phyloP scores from a whole-genome alignment of 2,797 vertebrate genomes.

The Kryptolebias ocellatus region DNA sequence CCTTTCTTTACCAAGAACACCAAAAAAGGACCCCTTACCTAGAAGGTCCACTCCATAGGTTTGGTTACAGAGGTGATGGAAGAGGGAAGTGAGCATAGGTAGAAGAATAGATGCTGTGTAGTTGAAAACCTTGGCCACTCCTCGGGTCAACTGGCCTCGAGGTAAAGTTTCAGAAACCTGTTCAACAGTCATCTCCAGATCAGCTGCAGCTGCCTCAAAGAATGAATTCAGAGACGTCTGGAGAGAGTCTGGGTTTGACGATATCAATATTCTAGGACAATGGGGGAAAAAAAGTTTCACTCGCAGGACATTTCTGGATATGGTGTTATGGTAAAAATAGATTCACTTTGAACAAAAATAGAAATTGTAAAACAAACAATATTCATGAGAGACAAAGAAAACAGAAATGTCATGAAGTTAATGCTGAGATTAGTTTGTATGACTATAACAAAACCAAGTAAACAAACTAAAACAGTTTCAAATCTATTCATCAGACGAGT shows the following conservation, averaged over 20 bases:
- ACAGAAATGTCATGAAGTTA: not conserved
- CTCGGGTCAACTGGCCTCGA: constrained; percentile 82
- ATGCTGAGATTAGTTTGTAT: not conserved
- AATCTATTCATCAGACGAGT: constrained; percentile 26
- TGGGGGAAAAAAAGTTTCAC: not conserved
- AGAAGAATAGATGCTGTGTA: constrained; percentile 89
- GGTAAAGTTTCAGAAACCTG: constrained; percentile 83
- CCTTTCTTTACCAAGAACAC: not conserved
- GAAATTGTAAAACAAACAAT: too few relatives aligned
- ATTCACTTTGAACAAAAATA: not conserved
- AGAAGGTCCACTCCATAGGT: constrained; percentile 88
- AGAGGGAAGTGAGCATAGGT: constrained; percentile 90
- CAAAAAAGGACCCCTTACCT: constrained; percentile 74
- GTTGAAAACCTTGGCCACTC: constrained; percentile 86
- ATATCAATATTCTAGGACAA: constrained; percentile 84
- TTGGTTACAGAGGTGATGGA: constrained; percentile 89
- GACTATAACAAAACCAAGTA: constrained; percentile 15
- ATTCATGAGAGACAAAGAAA: not conserved
- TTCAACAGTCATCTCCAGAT: constrained; percentile 90
- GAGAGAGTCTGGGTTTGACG: constrained; percentile 84
- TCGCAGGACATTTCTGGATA: too few relatives aligned
- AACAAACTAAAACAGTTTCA: constrained; percentile 27
- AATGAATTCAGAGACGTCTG: constrained; percentile 85
- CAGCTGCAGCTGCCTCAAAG: constrained; percentile 89
- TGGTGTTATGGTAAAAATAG: too few relatives aligned